Conservation (phyloP, 2,888 invertebrate genomes). For the Carcina quercana region DNA sequence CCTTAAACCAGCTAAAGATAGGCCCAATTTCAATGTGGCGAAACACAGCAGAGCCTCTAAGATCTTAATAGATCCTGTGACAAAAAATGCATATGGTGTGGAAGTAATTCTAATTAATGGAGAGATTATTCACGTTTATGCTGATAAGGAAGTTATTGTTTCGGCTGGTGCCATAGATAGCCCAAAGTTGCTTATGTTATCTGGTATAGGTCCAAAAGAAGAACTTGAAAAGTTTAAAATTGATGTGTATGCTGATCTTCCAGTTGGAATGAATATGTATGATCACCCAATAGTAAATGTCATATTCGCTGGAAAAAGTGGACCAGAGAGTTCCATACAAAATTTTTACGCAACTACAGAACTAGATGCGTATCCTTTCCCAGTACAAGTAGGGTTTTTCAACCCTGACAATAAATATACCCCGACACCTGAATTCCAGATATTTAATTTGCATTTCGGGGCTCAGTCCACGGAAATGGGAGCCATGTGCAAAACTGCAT, state of each 20-base stretch:
- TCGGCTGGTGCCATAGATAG: slow-evolving; percentile 52
- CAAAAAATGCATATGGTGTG: slow-evolving; percentile 37
- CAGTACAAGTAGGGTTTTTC: slow-evolving; percentile 40
- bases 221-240: slow-evolving; percentile 36
- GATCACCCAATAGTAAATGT: slow-evolving; percentile 41
- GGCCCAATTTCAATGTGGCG: slow-evolving; percentile 41
- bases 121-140: slow-evolving; percentile 31
- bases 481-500: slow-evolving; percentile 26
- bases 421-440: slow-evolving; percentile 45
- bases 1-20: slow-evolving; percentile 31
- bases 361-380: slow-evolving; percentile 33
- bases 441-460: slow-evolving; percentile 44
- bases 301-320: slow-evolving; percentile 36
- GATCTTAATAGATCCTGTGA: slow-evolving; percentile 36
- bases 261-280: slow-evolving; percentile 54
- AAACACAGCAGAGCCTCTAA: slow-evolving; percentile 44
- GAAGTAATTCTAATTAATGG: slow-evolving; percentile 29
- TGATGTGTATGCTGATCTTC: slow-evolving; percentile 37
- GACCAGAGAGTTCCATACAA: slow-evolving; percentile 41
- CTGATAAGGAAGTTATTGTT: slow-evolving; percentile 43
- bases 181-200: slow-evolving; percentile 52
- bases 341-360: slow-evolving; percentile 27
- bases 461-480: slow-evolving; percentile 34
- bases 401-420: slow-evolving; percentile 16
- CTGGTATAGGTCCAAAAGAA: slow-evolving; percentile 47